Evolutionary conservation across 2,797 vertebrate genomes (phyloP).

Genomic region (Bucorvus abyssinicus): DNA sequence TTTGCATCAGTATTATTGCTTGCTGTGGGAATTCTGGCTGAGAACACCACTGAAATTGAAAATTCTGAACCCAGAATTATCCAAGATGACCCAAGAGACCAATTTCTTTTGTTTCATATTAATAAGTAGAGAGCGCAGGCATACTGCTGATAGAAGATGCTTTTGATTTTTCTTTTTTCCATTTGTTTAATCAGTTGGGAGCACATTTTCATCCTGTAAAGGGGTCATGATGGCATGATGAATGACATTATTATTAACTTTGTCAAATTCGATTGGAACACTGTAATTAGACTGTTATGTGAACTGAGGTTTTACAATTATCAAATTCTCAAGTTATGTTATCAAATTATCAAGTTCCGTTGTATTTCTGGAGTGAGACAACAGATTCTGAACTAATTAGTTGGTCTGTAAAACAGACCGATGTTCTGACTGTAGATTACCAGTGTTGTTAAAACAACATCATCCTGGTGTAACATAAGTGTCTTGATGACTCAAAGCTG

Average conservation of each 20-base stretch:
- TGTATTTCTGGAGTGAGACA: neutral
- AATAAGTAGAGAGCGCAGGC: neutral
- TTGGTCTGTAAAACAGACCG: neutral
- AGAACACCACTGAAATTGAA: neutral
- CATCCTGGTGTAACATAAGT: neutral
- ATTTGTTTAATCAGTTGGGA: neutral
- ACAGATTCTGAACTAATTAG: neutral
- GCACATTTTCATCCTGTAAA: rapidly evolving
- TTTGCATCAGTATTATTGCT: neutral
- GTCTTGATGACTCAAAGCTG: neutral
- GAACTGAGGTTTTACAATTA: neutral
- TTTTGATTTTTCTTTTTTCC: neutral
- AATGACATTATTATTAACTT: neutral
- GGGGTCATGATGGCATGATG: neutral
- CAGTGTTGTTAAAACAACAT: neutral
- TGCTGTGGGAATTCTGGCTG: neutral
- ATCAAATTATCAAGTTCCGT: neutral
- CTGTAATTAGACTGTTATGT: neutral
- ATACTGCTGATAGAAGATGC: neutral
- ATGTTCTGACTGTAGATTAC: neutral
- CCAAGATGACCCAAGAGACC: neutral
- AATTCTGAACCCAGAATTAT: neutral
- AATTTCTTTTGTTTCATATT: neutral
- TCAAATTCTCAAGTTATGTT: neutral
- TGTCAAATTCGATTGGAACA: neutral